Evolutionary conservation across 2,113 vertebrate genomes (phyloP).

Genomic region (Oriolus oriolus): DNA sequence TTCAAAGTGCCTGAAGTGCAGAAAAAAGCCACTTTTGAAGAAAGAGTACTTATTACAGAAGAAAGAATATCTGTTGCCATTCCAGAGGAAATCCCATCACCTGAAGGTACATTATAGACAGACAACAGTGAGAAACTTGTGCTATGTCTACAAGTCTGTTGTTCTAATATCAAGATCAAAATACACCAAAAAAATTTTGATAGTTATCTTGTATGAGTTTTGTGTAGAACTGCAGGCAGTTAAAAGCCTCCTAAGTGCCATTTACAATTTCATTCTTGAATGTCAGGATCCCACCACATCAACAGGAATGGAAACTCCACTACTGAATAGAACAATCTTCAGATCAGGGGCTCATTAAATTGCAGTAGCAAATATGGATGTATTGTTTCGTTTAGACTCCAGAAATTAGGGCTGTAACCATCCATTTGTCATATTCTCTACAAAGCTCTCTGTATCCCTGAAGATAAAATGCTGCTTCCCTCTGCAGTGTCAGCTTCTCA

Average conservation of each 20-base stretch:
- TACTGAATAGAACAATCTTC: background rate
- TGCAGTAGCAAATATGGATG: background rate
- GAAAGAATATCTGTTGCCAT: constrained; percentile 67
- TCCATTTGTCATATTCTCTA: background rate
- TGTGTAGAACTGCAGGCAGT: background rate
- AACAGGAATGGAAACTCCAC: background rate
- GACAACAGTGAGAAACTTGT: background rate
- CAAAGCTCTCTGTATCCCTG: background rate
- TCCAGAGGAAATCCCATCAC: constrained; percentile 66
- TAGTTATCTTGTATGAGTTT: background rate
- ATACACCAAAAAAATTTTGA: background rate
- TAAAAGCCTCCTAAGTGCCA: background rate
- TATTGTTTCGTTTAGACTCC: background rate
- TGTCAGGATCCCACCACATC: background rate
- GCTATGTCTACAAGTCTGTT: background rate
- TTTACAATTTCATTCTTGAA: background rate
- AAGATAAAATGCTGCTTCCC: background rate
- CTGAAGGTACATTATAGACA: constrained; percentile 68
- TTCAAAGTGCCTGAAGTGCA: constrained; percentile 72
- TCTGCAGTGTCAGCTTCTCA: background rate
- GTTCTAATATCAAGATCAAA: background rate
- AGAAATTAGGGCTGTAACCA: background rate
- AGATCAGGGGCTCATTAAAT: background rate
- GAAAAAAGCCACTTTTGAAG: constrained; percentile 72
- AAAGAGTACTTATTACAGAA: constrained; percentile 69